These are phyloP conservation scores for Lacerta viridis DNA, from an alignment of 2,797 vertebrate genomes.

Conservation along the genomic window DNA sequence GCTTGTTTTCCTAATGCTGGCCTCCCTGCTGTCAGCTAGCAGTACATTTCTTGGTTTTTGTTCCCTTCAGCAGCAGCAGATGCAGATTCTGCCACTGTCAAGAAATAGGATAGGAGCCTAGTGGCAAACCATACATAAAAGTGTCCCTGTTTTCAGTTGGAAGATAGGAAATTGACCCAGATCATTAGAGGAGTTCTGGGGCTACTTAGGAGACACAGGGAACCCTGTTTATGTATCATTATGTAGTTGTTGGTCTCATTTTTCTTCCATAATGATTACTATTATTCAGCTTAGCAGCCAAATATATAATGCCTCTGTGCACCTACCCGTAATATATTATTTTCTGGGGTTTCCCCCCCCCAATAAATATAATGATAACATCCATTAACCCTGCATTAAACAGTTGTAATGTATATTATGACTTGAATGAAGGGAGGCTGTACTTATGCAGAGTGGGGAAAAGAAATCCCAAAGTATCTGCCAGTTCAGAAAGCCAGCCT, in stretches of 20 bases:
- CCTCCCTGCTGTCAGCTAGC: too few relatives aligned
- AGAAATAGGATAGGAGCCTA: too few relatives aligned
- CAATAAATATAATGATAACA: constrained; percentile 30
- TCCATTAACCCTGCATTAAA: constrained; percentile 65
- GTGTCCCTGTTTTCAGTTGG: not conserved
- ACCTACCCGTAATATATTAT: constrained; percentile 7
- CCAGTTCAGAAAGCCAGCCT: constrained; percentile 63
- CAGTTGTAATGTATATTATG: constrained; percentile 59
- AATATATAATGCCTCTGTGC: not conserved
- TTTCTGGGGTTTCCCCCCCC: constrained; percentile 13
- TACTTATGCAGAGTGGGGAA: constrained; percentile 14
- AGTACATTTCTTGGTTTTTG: too few relatives aligned
- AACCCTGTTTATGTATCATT: not conserved
- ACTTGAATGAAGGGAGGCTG: constrained; percentile 45
- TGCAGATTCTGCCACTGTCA: too few relatives aligned
- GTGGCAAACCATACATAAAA: not conserved
- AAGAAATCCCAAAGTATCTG: constrained; percentile 39
- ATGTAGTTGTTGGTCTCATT: not conserved
- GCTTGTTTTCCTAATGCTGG: too few relatives aligned
- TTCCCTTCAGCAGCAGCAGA: too few relatives aligned
- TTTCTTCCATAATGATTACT: not conserved
- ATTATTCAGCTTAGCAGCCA: constrained; percentile 9
- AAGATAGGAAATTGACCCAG: not conserved
- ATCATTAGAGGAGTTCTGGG: not conserved
- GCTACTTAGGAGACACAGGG: not conserved